Conservation (phyloP, 2,113 vertebrate species). For the Prunella himalayana region DNA sequence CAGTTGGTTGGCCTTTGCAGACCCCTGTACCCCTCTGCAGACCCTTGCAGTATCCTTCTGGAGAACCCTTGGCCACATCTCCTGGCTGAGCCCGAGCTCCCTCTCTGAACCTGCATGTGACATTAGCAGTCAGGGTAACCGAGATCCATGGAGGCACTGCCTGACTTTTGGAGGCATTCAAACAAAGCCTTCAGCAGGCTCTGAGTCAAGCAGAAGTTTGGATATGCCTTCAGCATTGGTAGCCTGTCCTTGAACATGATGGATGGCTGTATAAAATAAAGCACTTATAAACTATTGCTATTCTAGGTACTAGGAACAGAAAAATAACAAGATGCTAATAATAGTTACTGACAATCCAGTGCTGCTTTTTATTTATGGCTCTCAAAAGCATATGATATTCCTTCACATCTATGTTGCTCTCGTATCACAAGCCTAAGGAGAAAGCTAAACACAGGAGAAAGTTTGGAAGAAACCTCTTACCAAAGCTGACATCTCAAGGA, state of each 20-base stretch:
- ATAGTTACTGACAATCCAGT: neutral
- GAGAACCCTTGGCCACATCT: neutral
- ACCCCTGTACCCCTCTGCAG: neutral
- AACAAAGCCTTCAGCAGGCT: neutral
- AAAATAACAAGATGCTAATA: constrained; percentile 3
- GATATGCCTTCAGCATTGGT: neutral
- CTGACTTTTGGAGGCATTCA: neutral
- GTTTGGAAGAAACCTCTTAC: neutral
- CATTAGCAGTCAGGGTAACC: accelerated
- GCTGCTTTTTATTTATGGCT: neutral
- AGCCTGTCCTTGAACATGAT: neutral
- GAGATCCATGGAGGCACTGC: neutral
- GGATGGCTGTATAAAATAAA: neutral
- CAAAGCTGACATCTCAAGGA: neutral
- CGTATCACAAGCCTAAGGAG: neutral
- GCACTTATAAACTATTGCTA: neutral
- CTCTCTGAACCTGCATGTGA: neutral
- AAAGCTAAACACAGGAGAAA: neutral
- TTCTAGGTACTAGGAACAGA: neutral
- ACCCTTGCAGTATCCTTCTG: neutral
- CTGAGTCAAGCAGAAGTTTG: neutral
- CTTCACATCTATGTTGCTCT: neutral
- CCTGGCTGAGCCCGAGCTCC: neutral
- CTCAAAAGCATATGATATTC: neutral
- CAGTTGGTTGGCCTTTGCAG: neutral